phyloP scores from a whole-genome alignment of 2,888 invertebrate genomes.

The Patella pellucida region DNA sequence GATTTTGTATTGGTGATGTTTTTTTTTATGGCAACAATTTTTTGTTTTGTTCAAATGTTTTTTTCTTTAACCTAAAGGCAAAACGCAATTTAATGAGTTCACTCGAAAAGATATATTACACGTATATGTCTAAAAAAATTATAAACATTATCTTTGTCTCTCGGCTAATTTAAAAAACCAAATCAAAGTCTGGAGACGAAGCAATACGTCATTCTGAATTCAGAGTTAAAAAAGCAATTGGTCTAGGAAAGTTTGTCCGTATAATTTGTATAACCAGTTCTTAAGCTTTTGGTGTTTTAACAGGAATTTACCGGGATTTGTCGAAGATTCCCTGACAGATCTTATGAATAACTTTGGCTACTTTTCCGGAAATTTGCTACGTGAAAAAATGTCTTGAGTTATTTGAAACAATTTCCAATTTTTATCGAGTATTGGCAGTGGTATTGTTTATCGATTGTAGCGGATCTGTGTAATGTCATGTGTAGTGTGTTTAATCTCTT shows the following conservation, averaged over 20 bases:
- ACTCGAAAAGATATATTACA: too few relatives aligned
- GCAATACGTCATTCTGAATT: too few relatives aligned
- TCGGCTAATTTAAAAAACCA: too few relatives aligned
- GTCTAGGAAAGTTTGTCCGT: not conserved
- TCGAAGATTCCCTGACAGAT: not conserved
- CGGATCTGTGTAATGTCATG: slow-evolving; percentile 9
- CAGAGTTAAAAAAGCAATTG: too few relatives aligned
- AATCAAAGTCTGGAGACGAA: too few relatives aligned
- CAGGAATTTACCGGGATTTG: not conserved
- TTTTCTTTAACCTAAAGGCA: too few relatives aligned
- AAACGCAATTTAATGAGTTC: too few relatives aligned
- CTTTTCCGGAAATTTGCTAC: not conserved
- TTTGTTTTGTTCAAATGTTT: too few relatives aligned
- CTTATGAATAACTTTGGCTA: slow-evolving; percentile 1
- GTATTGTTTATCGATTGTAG: slow-evolving; percentile 7
- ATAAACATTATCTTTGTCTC: too few relatives aligned
- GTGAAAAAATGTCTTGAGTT: slow-evolving; percentile 4
- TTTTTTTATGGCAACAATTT: too few relatives aligned
- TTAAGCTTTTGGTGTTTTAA: slow-evolving; percentile 8
- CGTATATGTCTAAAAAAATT: too few relatives aligned
- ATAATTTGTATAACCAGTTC: not conserved
- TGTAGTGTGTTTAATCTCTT: slow-evolving; percentile 8
- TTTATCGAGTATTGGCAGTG: not conserved
- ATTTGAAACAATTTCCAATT: slow-evolving; percentile 2
- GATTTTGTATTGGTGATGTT: too few relatives aligned